Evolutionary conservation across 1,140 invertebrate genomes (phyloP).

Genomic region (Cryptotermes secundus): DNA sequence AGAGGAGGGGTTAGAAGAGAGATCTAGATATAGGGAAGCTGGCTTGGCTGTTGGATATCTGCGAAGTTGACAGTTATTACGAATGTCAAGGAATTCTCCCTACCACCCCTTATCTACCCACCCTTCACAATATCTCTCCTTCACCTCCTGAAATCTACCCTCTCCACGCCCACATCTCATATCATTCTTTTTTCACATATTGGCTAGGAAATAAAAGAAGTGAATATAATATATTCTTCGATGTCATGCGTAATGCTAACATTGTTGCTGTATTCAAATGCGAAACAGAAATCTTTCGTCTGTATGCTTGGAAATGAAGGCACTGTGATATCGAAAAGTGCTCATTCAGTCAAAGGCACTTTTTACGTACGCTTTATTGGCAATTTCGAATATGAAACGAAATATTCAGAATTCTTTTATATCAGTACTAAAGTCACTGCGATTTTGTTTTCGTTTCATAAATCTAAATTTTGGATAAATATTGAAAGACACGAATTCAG

Average conservation of each 20-base stretch:
- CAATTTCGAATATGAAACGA: slow-evolving; percentile 1
- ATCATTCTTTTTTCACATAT: not conserved
- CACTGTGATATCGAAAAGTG: slow-evolving; percentile 2
- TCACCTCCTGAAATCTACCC: not conserved
- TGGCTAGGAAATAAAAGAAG: slow-evolving; percentile 11
- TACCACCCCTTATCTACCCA: not conserved
- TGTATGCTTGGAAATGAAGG: not conserved
- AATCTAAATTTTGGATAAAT: not conserved
- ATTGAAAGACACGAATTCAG: not conserved
- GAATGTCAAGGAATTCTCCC: slow-evolving; percentile 21
- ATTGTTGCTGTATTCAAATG: not conserved
- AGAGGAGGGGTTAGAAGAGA: not conserved
- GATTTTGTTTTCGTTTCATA: not conserved
- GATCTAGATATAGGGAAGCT: not conserved
- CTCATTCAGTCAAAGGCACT: not conserved
- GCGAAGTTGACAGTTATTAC: slow-evolving; percentile 27
- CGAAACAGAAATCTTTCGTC: not conserved
- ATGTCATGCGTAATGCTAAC: not conserved
- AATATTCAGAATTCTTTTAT: not conserved
- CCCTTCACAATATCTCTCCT: not conserved
- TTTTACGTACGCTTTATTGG: not conserved
- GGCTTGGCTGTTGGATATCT: not conserved
- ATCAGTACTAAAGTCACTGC: not conserved
- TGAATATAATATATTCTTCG: not conserved
- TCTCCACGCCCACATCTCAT: not conserved